Evolutionary conservation across 2,797 vertebrate genomes (phyloP).

Genomic region (Sebastes steindachneri): DNA sequence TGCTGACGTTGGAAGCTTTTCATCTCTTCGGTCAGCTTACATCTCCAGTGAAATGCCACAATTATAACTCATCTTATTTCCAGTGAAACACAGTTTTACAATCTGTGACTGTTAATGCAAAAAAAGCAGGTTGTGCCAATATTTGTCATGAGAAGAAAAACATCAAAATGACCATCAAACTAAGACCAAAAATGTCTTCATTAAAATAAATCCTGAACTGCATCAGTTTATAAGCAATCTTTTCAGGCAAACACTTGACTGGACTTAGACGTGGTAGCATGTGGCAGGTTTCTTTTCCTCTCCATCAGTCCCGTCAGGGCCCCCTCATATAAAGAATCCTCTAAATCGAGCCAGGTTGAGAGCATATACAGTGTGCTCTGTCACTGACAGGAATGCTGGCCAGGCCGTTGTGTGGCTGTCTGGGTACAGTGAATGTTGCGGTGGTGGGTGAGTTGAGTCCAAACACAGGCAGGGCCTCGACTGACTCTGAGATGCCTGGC

Average conservation of each 20-base stretch:
- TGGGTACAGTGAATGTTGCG: slow-evolving; percentile 50
- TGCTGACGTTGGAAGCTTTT: not conserved
- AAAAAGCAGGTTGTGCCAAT: not conserved
- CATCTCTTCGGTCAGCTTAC: not conserved
- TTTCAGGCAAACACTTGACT: not conserved
- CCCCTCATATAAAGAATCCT: slow-evolving; percentile 36
- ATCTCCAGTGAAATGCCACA: not conserved
- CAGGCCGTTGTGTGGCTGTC: slow-evolving; percentile 53
- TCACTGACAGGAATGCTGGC: slow-evolving; percentile 50
- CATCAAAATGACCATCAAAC: not conserved
- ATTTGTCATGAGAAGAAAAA: not conserved
- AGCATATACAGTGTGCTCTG: slow-evolving; percentile 35
- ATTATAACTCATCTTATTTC: slow-evolving; percentile 5
- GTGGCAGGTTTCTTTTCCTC: slow-evolving; percentile 2
- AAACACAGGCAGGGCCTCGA: slow-evolving; percentile 71
- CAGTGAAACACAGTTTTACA: not conserved
- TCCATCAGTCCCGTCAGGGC: slow-evolving; percentile 4
- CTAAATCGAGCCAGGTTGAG: slow-evolving; percentile 48
- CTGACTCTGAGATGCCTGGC: slow-evolving; percentile 64
- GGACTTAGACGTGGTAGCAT: not conserved
- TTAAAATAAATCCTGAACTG: not conserved
- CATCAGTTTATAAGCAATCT: not conserved
- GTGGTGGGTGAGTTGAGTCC: slow-evolving; percentile 66
- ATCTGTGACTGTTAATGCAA: not conserved
- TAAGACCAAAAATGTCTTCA: not conserved